These are phyloP conservation scores for Thaumatotibia leucotreta DNA, from an alignment of 1,140 invertebrate species.

Conservation along the genomic window DNA sequence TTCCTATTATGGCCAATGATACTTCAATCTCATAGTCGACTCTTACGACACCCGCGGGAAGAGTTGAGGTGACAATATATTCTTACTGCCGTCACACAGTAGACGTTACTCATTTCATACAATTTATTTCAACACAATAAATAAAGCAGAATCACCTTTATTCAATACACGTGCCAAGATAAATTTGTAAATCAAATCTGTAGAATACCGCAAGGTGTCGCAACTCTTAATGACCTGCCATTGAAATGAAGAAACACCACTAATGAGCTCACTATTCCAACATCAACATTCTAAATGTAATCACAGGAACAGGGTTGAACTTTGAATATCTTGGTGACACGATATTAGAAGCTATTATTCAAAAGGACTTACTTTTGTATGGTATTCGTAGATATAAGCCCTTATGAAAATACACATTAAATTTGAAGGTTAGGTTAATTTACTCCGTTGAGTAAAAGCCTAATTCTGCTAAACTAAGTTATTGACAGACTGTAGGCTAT, in stretches of 20 bases:
- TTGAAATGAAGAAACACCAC: neutral
- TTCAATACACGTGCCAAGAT: neutral
- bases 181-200: neutral
- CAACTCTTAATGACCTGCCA: neutral
- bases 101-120: too few species aligned
- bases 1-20: too few species aligned
- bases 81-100: too few species aligned
- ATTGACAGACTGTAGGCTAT: neutral
- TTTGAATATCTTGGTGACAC: neutral
- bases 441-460: neutral
- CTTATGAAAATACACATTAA: too few species aligned
- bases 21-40: too few species aligned
- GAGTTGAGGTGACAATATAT: too few species aligned
- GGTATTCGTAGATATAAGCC: too few species aligned
- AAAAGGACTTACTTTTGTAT: too few species aligned
- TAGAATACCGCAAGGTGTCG: neutral
- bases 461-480: neutral
- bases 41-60: too few species aligned
- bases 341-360: too few species aligned
- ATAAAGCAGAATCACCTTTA: too few species aligned
- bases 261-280: neutral
- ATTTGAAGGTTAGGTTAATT: neutral
- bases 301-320: neutral
- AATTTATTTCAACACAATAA: too few species aligned
- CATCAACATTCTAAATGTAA: neutral